These are phyloP conservation scores for Patella pellucida DNA, from an alignment of 2,888 invertebrate genomes.

Conservation along the genomic window DNA sequence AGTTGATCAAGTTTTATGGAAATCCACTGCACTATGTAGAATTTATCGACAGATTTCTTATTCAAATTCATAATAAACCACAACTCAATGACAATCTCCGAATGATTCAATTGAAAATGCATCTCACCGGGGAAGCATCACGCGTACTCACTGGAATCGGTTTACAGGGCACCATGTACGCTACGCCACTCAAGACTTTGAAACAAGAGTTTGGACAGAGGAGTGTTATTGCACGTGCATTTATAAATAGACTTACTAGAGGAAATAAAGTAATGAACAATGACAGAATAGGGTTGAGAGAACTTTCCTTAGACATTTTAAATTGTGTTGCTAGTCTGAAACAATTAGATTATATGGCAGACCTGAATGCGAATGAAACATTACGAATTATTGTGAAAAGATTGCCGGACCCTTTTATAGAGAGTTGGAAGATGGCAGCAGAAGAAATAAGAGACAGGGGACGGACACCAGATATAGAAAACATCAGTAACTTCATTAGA, in stretches of 20 bases:
- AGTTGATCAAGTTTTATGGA: constrained; percentile 18
- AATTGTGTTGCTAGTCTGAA: no score
- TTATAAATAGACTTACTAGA: constrained; percentile 13
- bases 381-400: constrained; percentile 13
- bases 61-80: constrained; percentile 25
- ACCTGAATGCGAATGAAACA: constrained; percentile 2
- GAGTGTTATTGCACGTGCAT: constrained; percentile 18
- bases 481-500: constrained; percentile 21
- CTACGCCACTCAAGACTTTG: constrained; percentile 19
- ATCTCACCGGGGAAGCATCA: constrained; percentile 21
- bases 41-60: constrained; percentile 21
- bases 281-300: constrained; percentile 18
- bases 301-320: constrained; percentile 18
- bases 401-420: constrained; percentile 20
- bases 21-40: constrained; percentile 18
- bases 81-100: constrained; percentile 17
- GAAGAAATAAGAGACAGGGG: constrained; percentile 21
- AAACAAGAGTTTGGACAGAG: constrained; percentile 26
- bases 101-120: constrained; percentile 24
- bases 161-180: constrained; percentile 17
- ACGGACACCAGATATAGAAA: neutral
- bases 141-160: constrained; percentile 18
- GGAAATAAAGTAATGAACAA: neutral
- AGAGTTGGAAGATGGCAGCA: constrained; percentile 12
- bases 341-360: constrained; percentile 9